A percentile compares a stretch with the other conserved stretches of the same genome.
Evolutionary conservation across 2,888 invertebrate genomes (phyloP).

Genomic region (Sphaerophoria rueppellii): DNA sequence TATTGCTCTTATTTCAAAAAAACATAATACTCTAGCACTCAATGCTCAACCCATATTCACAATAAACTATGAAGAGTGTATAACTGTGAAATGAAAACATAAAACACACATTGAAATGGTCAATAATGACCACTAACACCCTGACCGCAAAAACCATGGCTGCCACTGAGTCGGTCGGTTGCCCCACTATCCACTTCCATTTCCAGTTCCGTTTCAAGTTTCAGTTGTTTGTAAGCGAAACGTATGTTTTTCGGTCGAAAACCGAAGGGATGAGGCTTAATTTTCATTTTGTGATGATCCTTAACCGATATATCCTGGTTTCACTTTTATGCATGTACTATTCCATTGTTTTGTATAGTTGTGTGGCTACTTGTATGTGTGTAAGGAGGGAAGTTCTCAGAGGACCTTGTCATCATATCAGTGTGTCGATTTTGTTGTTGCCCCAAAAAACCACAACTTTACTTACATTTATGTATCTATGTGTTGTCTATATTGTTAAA

Average conservation of each 20-base stretch:
- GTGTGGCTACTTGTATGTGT: constrained; percentile 20
- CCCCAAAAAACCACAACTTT: constrained; percentile 9
- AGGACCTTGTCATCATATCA: constrained; percentile 29
- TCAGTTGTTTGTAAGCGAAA: constrained; percentile 4
- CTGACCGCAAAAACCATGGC: constrained; percentile 41
- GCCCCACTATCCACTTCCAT: constrained; percentile 45
- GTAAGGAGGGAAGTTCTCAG: constrained; percentile 3
- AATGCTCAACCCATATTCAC: neutral
- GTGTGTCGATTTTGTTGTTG: constrained; percentile 27
- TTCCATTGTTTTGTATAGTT: constrained; percentile 38
- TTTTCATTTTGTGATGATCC: constrained; percentile 66
- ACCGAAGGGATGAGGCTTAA: neutral
- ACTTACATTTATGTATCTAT: neutral
- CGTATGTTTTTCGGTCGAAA: neutral
- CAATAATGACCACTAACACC: constrained; percentile 69
- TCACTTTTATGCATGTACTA: constrained; percentile 40
- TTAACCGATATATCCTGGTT: constrained; percentile 67
- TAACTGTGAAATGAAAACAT: constrained; percentile 69
- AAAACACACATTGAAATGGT: constrained; percentile 71
- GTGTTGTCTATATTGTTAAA: no score
- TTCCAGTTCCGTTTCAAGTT: constrained; percentile 47
- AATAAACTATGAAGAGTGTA: constrained; percentile 61
- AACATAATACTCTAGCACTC: constrained; percentile 28
- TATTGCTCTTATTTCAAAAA: constrained; percentile 30
- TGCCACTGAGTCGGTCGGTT: constrained; percentile 37